These are phyloP conservation scores for Chesias legatella DNA, from an alignment of 2,888 invertebrate species.

Conservation along the genomic window DNA sequence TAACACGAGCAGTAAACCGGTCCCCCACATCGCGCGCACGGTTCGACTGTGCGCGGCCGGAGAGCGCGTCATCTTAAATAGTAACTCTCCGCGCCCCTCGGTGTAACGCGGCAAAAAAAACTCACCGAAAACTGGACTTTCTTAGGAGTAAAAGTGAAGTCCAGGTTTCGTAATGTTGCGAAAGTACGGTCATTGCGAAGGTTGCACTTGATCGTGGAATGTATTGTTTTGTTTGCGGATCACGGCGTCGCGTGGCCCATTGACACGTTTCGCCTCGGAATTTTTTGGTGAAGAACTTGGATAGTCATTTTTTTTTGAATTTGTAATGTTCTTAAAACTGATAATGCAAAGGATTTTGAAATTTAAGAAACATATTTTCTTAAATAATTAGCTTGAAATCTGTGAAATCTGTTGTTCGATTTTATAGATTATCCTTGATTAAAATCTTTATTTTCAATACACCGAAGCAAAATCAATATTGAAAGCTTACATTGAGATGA, in stretches of 20 bases:
- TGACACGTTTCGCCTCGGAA: conserved; percentile 12
- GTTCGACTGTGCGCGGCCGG: conserved; percentile 61
- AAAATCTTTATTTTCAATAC: too few relatives aligned
- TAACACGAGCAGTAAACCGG: conserved; percentile 52
- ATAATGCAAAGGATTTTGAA: too few relatives aligned
- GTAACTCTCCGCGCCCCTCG: conserved; percentile 55
- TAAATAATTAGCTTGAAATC: too few relatives aligned
- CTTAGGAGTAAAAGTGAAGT: conserved; percentile 75
- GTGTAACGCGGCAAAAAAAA: conserved; percentile 36
- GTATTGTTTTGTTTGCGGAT: conserved; percentile 18
- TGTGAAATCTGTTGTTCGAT: too few relatives aligned
- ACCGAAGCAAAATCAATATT: too few relatives aligned
- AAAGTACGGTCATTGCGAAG: conserved; percentile 60
- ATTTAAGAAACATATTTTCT: too few relatives aligned
- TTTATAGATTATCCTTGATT: too few relatives aligned
- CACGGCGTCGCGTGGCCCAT: conserved; percentile 12
- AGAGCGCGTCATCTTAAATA: conserved; percentile 60
- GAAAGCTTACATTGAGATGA: too few relatives aligned
- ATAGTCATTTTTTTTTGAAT: not conserved
- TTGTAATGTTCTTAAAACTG: too few relatives aligned
- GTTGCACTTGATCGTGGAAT: conserved; percentile 41
- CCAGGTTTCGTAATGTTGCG: conserved; percentile 70
- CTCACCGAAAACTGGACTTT: conserved; percentile 67
- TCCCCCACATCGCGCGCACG: conserved; percentile 66
- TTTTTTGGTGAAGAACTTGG: conserved; percentile 1